A percentile compares a stretch with the other conserved stretches of the same genome.
phyloP scores from a whole-genome alignment of 2,113 vertebrate species.

The Azemiops feae region DNA sequence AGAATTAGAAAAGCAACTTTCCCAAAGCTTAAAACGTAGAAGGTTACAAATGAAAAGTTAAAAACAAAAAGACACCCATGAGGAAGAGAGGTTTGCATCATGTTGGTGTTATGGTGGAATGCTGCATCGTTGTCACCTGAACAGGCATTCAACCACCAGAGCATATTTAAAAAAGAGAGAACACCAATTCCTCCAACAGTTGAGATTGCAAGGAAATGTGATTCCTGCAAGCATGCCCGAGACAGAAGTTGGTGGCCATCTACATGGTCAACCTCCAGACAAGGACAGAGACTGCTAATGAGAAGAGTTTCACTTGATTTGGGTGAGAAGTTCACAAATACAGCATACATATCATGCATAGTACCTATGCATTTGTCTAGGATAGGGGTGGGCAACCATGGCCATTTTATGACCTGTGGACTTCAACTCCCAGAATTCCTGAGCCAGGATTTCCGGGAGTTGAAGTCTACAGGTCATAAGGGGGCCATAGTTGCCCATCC shows the following conservation, averaged over 20 bases:
- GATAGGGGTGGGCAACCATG: background rate
- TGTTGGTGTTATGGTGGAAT: background rate
- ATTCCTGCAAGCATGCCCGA: background rate
- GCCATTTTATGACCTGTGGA: background rate
- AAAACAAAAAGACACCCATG: background rate
- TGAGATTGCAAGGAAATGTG: background rate
- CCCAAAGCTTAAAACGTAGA: background rate
- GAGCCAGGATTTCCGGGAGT: background rate
- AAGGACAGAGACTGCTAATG: background rate
- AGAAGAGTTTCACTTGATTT: background rate
- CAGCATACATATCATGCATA: background rate
- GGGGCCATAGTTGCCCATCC: background rate
- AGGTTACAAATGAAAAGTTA: background rate
- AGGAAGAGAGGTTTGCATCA: background rate
- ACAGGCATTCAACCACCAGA: background rate
- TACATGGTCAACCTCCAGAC: background rate
- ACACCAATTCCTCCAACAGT: background rate
- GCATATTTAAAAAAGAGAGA: background rate
- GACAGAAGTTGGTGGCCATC: background rate
- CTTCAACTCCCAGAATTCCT: background rate
- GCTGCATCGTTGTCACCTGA: background rate
- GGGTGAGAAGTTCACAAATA: background rate
- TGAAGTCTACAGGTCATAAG: background rate
- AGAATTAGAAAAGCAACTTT: background rate
- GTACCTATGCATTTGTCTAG: background rate